phyloP scores from a whole-genome alignment of 2,113 vertebrate species.

The Electrona antarctica region DNA sequence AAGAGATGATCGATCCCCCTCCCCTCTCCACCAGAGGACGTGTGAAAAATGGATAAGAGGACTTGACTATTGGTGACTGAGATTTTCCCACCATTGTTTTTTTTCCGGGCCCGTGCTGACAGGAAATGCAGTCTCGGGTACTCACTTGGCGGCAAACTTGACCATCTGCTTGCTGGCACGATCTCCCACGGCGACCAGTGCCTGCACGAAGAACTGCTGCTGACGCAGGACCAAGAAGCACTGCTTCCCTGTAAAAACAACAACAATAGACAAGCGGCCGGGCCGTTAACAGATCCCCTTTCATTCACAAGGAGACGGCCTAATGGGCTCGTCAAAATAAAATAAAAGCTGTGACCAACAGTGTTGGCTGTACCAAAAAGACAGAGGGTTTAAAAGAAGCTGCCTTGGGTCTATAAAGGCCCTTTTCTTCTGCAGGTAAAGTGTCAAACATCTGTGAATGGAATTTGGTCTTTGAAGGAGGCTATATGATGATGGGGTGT shows the following conservation, averaged over 20 bases:
- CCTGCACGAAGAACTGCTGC: constrained; percentile 97
- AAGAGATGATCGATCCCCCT: constrained; percentile 84
- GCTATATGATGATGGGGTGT: constrained; percentile 46
- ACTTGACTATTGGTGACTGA: constrained; percentile 71
- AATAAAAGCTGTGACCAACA: constrained; percentile 5
- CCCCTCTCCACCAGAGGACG: constrained; percentile 72
- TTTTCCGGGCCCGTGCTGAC: constrained; percentile 79
- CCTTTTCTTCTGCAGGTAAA: constrained; percentile 38
- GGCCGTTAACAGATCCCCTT: constrained; percentile 22
- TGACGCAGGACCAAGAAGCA: constrained; percentile 98
- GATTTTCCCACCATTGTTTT: constrained; percentile 98
- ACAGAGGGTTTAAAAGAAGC: background rate
- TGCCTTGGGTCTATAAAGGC: background rate
- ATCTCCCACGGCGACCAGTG: constrained; percentile 95
- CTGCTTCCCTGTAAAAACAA: constrained; percentile 89
- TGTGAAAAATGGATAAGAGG: constrained; percentile 87
- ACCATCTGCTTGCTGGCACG: constrained; percentile 99
- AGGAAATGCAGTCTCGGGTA: constrained; percentile 89
- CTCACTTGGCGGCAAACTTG: constrained; percentile 99
- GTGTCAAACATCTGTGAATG: constrained; percentile 48
- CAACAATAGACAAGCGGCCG: constrained; percentile 62
- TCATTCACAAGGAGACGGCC: background rate
- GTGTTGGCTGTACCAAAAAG: background rate
- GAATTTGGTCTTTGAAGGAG: constrained; percentile 54
- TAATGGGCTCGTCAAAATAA: constrained; percentile 27